A percentile compares a stretch with the other conserved stretches of the same genome.
These are phyloP conservation scores for Sanderia malayensis DNA, from an alignment of 30 jellyfish, hydroid and myxozoan genomes.

Conservation along the genomic window DNA sequence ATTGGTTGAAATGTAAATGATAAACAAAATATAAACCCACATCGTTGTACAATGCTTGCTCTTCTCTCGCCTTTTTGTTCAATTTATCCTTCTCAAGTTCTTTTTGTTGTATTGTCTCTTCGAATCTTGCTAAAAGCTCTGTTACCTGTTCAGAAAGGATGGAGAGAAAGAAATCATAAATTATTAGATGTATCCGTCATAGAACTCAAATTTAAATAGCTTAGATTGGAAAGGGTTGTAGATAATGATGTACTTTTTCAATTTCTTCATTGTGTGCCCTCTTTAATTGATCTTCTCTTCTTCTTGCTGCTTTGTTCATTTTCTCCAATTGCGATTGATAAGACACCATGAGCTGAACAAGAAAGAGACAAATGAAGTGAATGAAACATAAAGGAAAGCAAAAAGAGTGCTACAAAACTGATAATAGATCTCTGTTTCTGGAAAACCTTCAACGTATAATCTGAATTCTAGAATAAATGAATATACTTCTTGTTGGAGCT, in stretches of 20 bases:
- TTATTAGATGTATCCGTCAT: no score
- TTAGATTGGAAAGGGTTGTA: no score
- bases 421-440: no score
- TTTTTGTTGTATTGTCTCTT: constrained; percentile 14
- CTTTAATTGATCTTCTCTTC: constrained; percentile 41
- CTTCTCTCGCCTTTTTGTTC: constrained; percentile 5
- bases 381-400: no score
- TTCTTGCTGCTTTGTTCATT: constrained; percentile 6
- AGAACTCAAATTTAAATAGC: no score
- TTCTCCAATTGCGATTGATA: constrained; percentile 32
- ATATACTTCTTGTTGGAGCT: constrained; percentile 45
- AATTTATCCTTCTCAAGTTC: constrained; percentile 28
- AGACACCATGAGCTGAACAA: constrained; percentile 33
- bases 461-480: no score
- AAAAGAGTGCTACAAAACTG: no score
- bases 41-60: constrained; percentile 10
- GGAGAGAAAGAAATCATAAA: no score
- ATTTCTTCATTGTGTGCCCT: constrained; percentile 36
- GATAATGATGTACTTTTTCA: constrained; percentile 10
- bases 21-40: no score
- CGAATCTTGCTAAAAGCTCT: neutral
- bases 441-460: no score
- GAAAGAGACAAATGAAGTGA: neutral
- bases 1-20: no score
- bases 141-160: constrained; percentile 23